Base-by-base conservation (phyloP, 2,888 invertebrate species). In the Andrena flavipes region DNA sequence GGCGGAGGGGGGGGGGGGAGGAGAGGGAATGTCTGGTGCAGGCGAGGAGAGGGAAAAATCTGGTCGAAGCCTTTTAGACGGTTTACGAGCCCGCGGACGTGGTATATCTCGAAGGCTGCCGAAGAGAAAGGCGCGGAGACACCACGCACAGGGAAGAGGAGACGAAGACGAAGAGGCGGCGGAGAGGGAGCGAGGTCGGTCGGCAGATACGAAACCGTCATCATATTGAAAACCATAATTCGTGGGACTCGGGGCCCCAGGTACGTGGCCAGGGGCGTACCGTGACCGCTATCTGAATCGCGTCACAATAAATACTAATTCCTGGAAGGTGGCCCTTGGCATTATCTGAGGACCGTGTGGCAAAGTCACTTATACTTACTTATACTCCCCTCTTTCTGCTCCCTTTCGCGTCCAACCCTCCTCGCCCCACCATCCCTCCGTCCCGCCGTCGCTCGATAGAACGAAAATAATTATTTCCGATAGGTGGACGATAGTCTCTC, bases 301-400 rank as follows among this genome's bases (percentile, higher is more conserved):
- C 91, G 93, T 93, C 93, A 93, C 93, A 93, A 94, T 94, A 93
- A 94, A 94, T 94, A 93, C 93, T 91, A 92, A 93, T 93, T 93
- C 93, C 89, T 92, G 93, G 93, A 94, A 93, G 92, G 92, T 90
- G 88, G 91, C 88, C 88, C 86, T 74, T 74, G 84, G 73, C 84
- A 88, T 88, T 88, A 88, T 88, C 88, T 82, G 73, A 65, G 87
- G 88, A 83, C 89, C 89, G 88, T 83, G 88, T 80, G 87, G 88
- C 85, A 72, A 88, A 88, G 88, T 91, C 92, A 92, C 92, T 91
- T 92, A 91, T 91, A 90, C 92, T 92, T 92, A 93, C 93, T 93
- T 92, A 91, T 90, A 91, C 90, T 86, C 85, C 90, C 88, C 88
- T 88, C 76, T 48, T 59, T 29, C 64, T 63, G 71, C 84, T 73